phyloP scores from a whole-genome alignment of 1,140 invertebrate species.

The Bradynema listronoti region DNA sequence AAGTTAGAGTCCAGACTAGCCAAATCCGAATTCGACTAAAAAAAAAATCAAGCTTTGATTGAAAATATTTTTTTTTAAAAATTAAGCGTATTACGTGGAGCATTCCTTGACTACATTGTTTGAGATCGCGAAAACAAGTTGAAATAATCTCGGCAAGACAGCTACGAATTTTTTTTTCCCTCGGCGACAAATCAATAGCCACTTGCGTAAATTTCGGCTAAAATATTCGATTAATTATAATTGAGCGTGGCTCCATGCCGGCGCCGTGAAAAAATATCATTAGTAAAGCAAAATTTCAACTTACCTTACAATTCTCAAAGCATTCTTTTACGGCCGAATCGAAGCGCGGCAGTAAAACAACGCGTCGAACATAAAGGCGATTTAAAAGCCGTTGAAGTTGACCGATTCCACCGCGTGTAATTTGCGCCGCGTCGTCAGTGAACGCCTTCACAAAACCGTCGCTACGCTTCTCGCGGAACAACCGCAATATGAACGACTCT shows the following conservation, averaged over 20 bases:
- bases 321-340: constrained; percentile 34
- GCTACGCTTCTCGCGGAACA: constrained; percentile 54
- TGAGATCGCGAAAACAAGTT: constrained; percentile 49
- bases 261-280: neutral
- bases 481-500: constrained; percentile 56
- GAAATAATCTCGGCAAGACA: constrained; percentile 46
- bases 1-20: too few species aligned
- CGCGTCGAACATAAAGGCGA: constrained; percentile 38
- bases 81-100: too few species aligned
- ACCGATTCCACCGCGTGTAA: constrained; percentile 37
- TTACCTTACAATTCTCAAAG: constrained; percentile 34
- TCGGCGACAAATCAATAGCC: constrained; percentile 30
- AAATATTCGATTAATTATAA: constrained; percentile 23
- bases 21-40: too few species aligned
- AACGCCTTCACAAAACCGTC: constrained; percentile 55
- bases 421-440: constrained; percentile 39
- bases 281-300: neutral
- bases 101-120: constrained; percentile 40
- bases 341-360: constrained; percentile 45
- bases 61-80: too few species aligned
- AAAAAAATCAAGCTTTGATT: too few species aligned
- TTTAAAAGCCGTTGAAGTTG: constrained; percentile 49
- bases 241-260: neutral
- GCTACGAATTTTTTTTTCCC: constrained; percentile 33
- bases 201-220: constrained; percentile 45